A percentile compares a stretch with the other conserved stretches of the same genome.
These are phyloP conservation scores for Brachionus rotundiformis DNA, from an alignment of 1,140 invertebrate genomes.

Conservation along the genomic window DNA sequence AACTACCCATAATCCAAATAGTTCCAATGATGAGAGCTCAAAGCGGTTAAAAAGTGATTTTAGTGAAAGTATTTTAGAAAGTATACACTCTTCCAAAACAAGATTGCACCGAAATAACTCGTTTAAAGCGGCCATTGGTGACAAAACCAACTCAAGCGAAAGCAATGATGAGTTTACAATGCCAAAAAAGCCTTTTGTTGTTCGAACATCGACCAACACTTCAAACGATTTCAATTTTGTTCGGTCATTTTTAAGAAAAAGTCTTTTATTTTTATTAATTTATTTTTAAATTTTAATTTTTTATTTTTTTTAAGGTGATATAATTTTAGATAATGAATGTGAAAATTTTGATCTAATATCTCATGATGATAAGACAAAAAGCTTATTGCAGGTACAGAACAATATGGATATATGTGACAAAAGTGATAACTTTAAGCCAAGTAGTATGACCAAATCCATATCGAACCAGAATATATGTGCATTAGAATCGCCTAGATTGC, in stretches of 20 bases:
- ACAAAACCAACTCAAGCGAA: not conserved
- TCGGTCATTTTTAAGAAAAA: not conserved
- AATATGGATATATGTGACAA: not conserved
- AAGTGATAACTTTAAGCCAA: not conserved
- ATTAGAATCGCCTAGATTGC: not conserved
- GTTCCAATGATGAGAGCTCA: not conserved
- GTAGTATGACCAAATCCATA: not conserved
- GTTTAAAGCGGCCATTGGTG: conserved; percentile 18
- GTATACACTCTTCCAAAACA: not conserved
- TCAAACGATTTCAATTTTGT: conserved; percentile 31
- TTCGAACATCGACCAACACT: conserved; percentile 6
- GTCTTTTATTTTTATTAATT: not conserved
- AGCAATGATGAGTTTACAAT: not conserved
- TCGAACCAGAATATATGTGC: not conserved
- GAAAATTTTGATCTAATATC: not conserved
- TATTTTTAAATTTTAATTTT: not conserved
- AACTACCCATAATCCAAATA: not conserved
- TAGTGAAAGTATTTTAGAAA: not conserved
- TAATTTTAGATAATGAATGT: not conserved
- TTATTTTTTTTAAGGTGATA: not conserved
- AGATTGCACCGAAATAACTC: conserved; percentile 34
- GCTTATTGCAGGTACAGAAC: not conserved
- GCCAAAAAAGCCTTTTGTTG: not conserved
- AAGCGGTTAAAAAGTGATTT: not conserved
- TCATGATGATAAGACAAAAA: not conserved